phyloP scores from a whole-genome alignment of 2,888 invertebrate species.

The Drosophila lacicola region DNA sequence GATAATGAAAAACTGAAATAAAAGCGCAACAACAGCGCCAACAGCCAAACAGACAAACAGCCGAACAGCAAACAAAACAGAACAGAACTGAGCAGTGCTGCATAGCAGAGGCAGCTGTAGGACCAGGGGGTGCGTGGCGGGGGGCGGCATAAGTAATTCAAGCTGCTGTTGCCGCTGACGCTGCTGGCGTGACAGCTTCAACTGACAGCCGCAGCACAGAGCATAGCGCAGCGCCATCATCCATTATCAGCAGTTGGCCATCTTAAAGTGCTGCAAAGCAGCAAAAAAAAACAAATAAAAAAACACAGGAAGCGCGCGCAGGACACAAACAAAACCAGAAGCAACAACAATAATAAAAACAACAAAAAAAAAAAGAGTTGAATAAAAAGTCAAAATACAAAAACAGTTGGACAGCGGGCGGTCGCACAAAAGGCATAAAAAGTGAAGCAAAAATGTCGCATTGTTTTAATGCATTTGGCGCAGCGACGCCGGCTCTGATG shows the following conservation, averaged over 20 bases:
- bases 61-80: slow-evolving; percentile 53
- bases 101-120: background rate
- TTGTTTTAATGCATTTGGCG: slow-evolving; percentile 80
- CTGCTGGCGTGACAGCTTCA: slow-evolving; percentile 77
- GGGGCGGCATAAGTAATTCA: slow-evolving; percentile 68
- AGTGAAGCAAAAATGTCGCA: slow-evolving; percentile 70
- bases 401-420: slow-evolving; percentile 53
- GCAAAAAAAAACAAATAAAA: slow-evolving; percentile 26
- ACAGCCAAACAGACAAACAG: slow-evolving; percentile 50
- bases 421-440: slow-evolving; percentile 48
- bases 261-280: slow-evolving; percentile 73
- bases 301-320: slow-evolving; percentile 36
- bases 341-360: slow-evolving; percentile 11
- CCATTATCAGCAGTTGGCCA: slow-evolving; percentile 82
- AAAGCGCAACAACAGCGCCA: slow-evolving; percentile 75
- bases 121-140: background rate
- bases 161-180: slow-evolving; percentile 65
- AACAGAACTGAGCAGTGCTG: slow-evolving; percentile 28
- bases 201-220: slow-evolving; percentile 73
- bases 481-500: slow-evolving; percentile 34
- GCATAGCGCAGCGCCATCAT: slow-evolving; percentile 71
- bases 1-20: slow-evolving; percentile 80
- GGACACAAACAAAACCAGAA: slow-evolving; percentile 33
- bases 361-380: slow-evolving; percentile 11
- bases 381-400: slow-evolving; percentile 34